These are phyloP conservation scores for Heterodera filipjevi DNA, from an alignment of 2,888 invertebrate species.

Conservation along the genomic window DNA sequence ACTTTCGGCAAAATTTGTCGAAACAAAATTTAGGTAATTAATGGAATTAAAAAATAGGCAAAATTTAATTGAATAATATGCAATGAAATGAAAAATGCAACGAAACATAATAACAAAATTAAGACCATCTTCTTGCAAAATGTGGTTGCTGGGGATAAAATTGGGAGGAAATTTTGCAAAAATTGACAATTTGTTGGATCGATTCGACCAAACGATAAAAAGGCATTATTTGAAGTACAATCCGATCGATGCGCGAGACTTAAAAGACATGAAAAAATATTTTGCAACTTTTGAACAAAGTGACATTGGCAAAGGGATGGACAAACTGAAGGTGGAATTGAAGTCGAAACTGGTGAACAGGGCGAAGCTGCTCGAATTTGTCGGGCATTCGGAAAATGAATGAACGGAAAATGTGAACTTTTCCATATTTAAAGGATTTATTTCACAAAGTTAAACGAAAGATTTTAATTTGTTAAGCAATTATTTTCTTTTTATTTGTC, in stretches of 20 bases:
- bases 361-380: not conserved
- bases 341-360: not conserved
- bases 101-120: not conserved
- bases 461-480: no score
- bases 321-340: not conserved
- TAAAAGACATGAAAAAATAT: not conserved
- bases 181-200: not conserved
- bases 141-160: not conserved
- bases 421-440: no score
- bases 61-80: not conserved
- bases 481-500: no score
- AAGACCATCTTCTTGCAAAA: not conserved
- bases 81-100: no score
- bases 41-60: no score
- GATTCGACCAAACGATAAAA: not conserved
- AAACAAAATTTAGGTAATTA: not conserved
- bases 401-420: no score
- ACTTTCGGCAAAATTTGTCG: not conserved
- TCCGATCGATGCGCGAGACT: not conserved
- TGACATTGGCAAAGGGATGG: not conserved
- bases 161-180: not conserved
- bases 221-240: not conserved
- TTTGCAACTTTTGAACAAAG: not conserved
- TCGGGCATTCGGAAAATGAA: no score
- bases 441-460: no score